These are phyloP conservation scores for Conus betulinus DNA, from an alignment of 1,140 invertebrate species.

Conservation along the genomic window DNA sequence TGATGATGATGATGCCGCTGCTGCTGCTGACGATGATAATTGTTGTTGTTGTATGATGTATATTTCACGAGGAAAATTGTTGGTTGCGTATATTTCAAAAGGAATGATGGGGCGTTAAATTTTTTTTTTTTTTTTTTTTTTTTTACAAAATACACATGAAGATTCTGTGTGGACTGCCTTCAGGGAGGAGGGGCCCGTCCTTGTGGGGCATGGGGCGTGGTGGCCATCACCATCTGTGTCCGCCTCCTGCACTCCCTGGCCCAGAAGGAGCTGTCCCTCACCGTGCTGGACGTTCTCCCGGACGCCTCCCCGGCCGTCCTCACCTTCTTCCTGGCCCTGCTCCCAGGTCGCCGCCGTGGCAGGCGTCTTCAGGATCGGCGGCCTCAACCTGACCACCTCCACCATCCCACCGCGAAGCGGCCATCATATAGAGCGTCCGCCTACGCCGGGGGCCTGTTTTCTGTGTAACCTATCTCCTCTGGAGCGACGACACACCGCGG, in stretches of 20 bases:
- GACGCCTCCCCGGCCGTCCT: not conserved
- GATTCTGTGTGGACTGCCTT: not conserved
- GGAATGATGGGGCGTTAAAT: too few relatives aligned
- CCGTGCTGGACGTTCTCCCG: not conserved
- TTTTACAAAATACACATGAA: too few relatives aligned
- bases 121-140: too few relatives aligned
- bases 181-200: constrained; percentile 31
- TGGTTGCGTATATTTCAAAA: too few relatives aligned
- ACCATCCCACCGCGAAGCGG: constrained; percentile 22
- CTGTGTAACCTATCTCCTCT: constrained; percentile 25
- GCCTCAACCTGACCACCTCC: constrained; percentile 1
- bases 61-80: too few relatives aligned
- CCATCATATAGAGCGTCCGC: not conserved
- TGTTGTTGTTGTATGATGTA: not conserved
- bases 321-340: not conserved
- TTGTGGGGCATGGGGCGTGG: constrained; percentile 36
- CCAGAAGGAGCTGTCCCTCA: constrained; percentile 25
- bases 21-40: too few relatives aligned
- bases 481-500: constrained; percentile 9
- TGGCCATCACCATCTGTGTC: constrained; percentile 17
- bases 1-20: too few relatives aligned
- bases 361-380: not conserved
- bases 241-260: constrained; percentile 9
- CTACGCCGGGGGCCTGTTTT: not conserved
- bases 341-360: not conserved